A percentile compares a stretch with the other conserved stretches of the same genome.
These are phyloP conservation scores for Agriopis leucophaearia DNA, from an alignment of 2,888 invertebrate species.

Conservation along the genomic window DNA sequence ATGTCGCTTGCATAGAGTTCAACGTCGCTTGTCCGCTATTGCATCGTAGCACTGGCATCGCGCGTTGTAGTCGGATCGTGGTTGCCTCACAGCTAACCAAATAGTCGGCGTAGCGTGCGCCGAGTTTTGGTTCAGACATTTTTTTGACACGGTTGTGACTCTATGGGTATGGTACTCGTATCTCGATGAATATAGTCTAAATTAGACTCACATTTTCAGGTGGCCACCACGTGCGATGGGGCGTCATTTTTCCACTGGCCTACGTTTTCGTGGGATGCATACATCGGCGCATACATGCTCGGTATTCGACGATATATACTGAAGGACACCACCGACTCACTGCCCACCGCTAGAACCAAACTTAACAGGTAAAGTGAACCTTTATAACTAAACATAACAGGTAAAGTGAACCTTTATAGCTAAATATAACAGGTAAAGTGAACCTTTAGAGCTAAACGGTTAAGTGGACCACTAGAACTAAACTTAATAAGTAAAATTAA, in stretches of 20 bases:
- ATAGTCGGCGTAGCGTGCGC: too few relatives aligned
- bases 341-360: constrained; percentile 88
- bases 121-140: too few relatives aligned
- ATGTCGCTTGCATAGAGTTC: too few relatives aligned
- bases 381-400: not conserved
- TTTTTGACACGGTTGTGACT: too few relatives aligned
- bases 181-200: not conserved
- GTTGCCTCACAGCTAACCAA: too few relatives aligned
- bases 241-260: constrained; percentile 88
- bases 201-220: constrained; percentile 41
- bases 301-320: constrained; percentile 94
- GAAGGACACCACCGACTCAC: constrained; percentile 90
- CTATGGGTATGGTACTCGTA: too few relatives aligned
- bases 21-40: too few relatives aligned
- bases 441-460: not conserved
- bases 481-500: not conserved
- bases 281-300: constrained; percentile 92
- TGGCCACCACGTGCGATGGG: constrained; percentile 82
- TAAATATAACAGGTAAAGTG: constrained; percentile 88
- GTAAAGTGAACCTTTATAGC: constrained; percentile 59
- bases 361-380: constrained; percentile 85
- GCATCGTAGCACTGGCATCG: too few relatives aligned
- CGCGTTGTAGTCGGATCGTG: too few relatives aligned
- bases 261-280: constrained; percentile 91
- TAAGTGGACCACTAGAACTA: not conserved